Evolutionary conservation across 2,888 invertebrate genomes (phyloP), one percentile per base, ranked within the genome.

Genomic region (Cyclophora punctaria): DNA sequence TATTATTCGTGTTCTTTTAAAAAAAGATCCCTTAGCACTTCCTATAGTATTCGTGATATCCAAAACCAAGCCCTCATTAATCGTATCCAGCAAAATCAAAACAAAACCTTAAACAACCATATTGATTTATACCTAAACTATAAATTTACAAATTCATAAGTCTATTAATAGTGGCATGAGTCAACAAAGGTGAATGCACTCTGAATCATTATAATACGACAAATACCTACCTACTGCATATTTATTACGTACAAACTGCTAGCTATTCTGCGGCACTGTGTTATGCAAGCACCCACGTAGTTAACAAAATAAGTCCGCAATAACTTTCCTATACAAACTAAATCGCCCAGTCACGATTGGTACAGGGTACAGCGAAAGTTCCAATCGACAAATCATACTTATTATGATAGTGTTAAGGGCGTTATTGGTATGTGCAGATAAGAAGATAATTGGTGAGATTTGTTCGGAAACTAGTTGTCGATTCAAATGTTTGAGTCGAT

Each of bases 201-300:
- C 72, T 71, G 73, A 78, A 67, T 73, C 73, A 75, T 65, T 72
- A 69, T 67, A 71, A 67, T 64, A 62, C 58, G 62, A 59, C 63
- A 67, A 63, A 60, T 56, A 64, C 56, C 49, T 53, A 56, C 57
- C 51, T 55, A 49, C 55, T 50, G 56, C 34, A 44, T 42, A 42
- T 44, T 20, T 44, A 44, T 5, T 62, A 56, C 48, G 48, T 56
- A 60, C 56, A 54, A 20, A 20, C 20, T 20, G 51, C 46, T 41
- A 47, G 45, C 53, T 67, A 72, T 72, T 78, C 76, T 78, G 66
- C 5, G 76, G 75, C 71, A 70, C 71, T 60, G 62, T 58, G 66
- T 83, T 83, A 77, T 73, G 80, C 82, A 84, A 83, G 78, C 81
- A 69, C 80, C 84, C 80, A 85, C 83, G 83, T 84, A 83, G 75